Percentiles rank a stretch among this genome's conserved stretches.
These are phyloP conservation scores for Drosophila cardini DNA, from an alignment of 1,140 invertebrate species.

Conservation along the genomic window DNA sequence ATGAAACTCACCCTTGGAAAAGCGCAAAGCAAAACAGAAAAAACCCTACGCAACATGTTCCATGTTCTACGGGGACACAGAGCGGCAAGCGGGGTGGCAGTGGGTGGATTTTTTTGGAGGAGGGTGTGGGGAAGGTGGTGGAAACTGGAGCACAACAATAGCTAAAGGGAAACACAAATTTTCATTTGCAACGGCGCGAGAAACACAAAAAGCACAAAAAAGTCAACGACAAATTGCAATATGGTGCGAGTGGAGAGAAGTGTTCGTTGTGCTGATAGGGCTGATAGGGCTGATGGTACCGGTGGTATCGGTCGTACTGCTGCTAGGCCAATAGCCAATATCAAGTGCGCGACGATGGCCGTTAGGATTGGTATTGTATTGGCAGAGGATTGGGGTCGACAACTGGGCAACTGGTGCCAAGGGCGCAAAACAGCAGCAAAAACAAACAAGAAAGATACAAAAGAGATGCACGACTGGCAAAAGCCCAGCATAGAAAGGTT, in stretches of 20 bases:
- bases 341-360: slow-evolving; percentile 64
- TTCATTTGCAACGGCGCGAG: slow-evolving; percentile 51
- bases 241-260: neutral
- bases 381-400: slow-evolving; percentile 50
- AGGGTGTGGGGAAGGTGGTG: neutral
- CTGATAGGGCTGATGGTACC: slow-evolving; percentile 14
- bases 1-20: slow-evolving; percentile 59
- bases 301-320: too few species aligned
- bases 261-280: neutral
- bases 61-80: slow-evolving; percentile 59
- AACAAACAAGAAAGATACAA: too few species aligned
- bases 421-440: slow-evolving; percentile 37
- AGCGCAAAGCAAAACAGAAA: slow-evolving; percentile 9
- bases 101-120: neutral
- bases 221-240: neutral
- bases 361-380: slow-evolving; percentile 38
- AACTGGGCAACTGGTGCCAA: slow-evolving; percentile 72
- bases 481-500: too few species aligned
- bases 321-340: slow-evolving; percentile 75
- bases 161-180: slow-evolving; percentile 64
- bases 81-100: neutral
- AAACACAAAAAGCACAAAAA: slow-evolving; percentile 4
- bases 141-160: slow-evolving; percentile 64
- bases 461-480: neutral
- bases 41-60: slow-evolving; percentile 82